A percentile compares a stretch with the other conserved stretches of the same genome.
Evolutionary conservation across 2,113 vertebrate species (phyloP).

Genomic region (Verasper variegatus): DNA sequence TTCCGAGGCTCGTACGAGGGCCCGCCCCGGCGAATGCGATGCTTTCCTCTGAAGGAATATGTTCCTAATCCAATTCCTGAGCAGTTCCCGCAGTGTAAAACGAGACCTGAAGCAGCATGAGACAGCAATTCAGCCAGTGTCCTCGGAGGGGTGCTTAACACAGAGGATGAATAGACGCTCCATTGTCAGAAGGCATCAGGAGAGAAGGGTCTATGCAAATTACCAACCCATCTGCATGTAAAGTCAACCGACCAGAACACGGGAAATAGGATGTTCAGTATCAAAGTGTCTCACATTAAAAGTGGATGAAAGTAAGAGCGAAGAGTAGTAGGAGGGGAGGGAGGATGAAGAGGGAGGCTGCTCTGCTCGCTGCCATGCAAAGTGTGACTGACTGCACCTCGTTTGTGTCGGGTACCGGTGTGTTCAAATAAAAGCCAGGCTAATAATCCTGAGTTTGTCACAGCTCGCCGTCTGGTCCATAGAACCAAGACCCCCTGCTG

Average conservation of each 20-base stretch:
- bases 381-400: constrained; percentile 66
- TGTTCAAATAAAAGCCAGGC: constrained; percentile 61
- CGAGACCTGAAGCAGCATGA: constrained; percentile 72
- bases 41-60: constrained; percentile 62
- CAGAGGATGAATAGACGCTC: constrained; percentile 67
- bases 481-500: constrained; percentile 55
- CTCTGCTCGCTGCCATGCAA: constrained; percentile 55
- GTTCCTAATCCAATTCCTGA: constrained; percentile 73
- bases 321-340: constrained; percentile 29
- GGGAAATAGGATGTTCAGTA: constrained; percentile 72
- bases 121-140: constrained; percentile 72
- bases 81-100: constrained; percentile 68
- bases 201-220: constrained; percentile 74
- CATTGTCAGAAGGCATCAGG: constrained; percentile 67
- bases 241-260: constrained; percentile 70
- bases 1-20: constrained; percentile 40
- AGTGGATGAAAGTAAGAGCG: constrained; percentile 65
- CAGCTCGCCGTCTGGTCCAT: constrained; percentile 54
- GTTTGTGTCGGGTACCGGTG: constrained; percentile 58
- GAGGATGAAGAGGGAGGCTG: constrained; percentile 26
- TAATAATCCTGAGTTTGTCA: constrained; percentile 72
- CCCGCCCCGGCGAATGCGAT: constrained; percentile 43
- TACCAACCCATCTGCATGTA: constrained; percentile 69
- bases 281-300: constrained; percentile 76
- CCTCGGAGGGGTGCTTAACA: constrained; percentile 67